Evolutionary conservation across 2,797 vertebrate genomes (phyloP).

Genomic region (Rallus crepitans): DNA sequence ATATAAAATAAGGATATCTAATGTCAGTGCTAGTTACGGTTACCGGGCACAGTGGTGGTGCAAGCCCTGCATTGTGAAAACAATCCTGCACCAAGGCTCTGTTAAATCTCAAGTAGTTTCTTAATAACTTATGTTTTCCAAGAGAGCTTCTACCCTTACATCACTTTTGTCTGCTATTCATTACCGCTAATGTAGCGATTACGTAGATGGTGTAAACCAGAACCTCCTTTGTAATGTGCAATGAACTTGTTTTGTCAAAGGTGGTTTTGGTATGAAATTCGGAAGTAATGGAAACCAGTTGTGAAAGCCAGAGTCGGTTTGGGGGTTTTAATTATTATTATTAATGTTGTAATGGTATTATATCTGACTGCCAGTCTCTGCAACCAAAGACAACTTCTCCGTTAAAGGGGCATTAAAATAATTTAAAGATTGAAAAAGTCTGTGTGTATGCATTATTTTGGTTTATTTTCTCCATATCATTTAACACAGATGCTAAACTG

Average conservation of each 20-base stretch:
- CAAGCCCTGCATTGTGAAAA: not conserved
- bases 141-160: not conserved
- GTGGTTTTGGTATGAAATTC: slow-evolving; percentile 10
- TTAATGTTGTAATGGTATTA: not conserved
- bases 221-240: not conserved
- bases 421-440: not conserved
- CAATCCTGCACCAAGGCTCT: not conserved
- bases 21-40: not conserved
- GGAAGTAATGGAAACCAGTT: slow-evolving; percentile 30
- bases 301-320: not conserved
- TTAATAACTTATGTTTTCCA: not conserved
- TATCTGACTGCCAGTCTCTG: not conserved
- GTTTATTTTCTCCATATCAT: not conserved
- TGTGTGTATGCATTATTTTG: not conserved
- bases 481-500: not conserved
- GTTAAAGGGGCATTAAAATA: not conserved
- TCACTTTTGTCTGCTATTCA: not conserved
- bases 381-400: not conserved
- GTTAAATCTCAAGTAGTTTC: slow-evolving; percentile 10
- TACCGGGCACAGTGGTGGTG: not conserved
- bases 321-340: not conserved
- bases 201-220: not conserved
- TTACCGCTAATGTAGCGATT: not conserved
- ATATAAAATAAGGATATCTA: not conserved
- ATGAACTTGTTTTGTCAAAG: slow-evolving; percentile 6